These are phyloP conservation scores for Podarcis siculus DNA, from an alignment of 2,797 vertebrate genomes.

Conservation along the genomic window DNA sequence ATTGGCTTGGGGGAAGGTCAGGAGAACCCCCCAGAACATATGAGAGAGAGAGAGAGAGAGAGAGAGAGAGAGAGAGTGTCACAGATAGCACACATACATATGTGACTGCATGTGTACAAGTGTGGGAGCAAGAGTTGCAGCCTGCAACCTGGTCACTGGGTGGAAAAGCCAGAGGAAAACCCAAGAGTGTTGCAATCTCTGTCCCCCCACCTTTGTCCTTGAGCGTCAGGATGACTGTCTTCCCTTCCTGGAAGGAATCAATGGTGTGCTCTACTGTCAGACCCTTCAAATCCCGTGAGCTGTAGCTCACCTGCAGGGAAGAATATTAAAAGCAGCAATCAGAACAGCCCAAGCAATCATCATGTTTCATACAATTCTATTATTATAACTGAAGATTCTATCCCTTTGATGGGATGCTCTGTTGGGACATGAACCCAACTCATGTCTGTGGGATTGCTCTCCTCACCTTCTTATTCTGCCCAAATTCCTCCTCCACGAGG, in stretches of 20 bases:
- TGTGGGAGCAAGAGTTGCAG: no score
- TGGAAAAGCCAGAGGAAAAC: neutral
- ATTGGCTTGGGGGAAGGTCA: no score
- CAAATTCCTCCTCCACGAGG: constrained; percentile 91
- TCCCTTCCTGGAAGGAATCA: constrained; percentile 88
- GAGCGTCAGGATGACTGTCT: constrained; percentile 88
- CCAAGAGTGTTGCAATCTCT: neutral
- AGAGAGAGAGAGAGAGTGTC: no score
- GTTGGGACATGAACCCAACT: neutral
- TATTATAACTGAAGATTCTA: no score
- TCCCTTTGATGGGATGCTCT: no score
- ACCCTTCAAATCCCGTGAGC: constrained; percentile 86
- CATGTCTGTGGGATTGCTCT: no score
- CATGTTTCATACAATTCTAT: no score
- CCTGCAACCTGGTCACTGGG: neutral
- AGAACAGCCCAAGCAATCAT: neutral
- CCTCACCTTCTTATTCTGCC: constrained; percentile 80
- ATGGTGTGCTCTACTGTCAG: constrained; percentile 91
- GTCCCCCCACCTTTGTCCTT: constrained; percentile 85
- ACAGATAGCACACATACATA: no score
- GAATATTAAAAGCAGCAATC: neutral
- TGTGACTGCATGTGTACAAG: no score
- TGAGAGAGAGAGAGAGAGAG: no score
- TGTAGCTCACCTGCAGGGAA: constrained; percentile 77
- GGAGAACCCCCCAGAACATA: no score